Evolutionary conservation across 2,797 vertebrate genomes (phyloP).

Genomic region (Phataginus tricuspis): DNA sequence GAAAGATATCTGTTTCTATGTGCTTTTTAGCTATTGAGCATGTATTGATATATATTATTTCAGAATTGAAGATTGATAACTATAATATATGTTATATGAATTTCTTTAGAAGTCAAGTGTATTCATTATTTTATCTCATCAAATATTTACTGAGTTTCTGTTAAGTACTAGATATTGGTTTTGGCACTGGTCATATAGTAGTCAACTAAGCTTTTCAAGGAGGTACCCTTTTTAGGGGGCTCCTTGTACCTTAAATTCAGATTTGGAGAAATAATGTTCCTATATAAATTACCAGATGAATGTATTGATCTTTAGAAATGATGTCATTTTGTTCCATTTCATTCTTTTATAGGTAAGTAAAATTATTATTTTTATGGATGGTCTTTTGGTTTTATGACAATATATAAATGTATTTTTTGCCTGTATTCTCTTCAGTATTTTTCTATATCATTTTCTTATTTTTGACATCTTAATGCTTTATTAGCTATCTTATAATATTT

Average conservation of each 20-base stretch:
- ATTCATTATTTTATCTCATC: neutral
- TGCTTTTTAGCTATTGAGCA: conserved; percentile 1
- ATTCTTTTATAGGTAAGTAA: conserved; percentile 6
- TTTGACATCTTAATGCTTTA: neutral
- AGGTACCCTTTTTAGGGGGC: neutral
- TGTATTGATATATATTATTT: neutral
- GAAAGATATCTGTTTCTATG: conserved; percentile 23
- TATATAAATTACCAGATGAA: neutral
- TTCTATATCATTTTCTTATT: neutral
- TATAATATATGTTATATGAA: neutral
- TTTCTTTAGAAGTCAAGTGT: neutral
- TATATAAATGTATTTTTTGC: conserved; percentile 17
- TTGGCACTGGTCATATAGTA: neutral
- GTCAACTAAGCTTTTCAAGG: neutral
- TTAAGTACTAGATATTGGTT: neutral
- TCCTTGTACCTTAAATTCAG: neutral
- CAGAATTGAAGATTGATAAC: neutral
- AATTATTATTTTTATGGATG: conserved; percentile 42
- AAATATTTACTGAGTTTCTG: neutral
- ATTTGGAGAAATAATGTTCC: neutral
- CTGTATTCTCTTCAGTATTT: neutral
- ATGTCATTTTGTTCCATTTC: neutral
- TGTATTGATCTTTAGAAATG: neutral
- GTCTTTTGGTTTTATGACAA: conserved; percentile 45
- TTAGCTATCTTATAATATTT: conserved; percentile 3